Conservation (phyloP, 2,888 invertebrate genomes). For the Litoditis marina region DNA sequence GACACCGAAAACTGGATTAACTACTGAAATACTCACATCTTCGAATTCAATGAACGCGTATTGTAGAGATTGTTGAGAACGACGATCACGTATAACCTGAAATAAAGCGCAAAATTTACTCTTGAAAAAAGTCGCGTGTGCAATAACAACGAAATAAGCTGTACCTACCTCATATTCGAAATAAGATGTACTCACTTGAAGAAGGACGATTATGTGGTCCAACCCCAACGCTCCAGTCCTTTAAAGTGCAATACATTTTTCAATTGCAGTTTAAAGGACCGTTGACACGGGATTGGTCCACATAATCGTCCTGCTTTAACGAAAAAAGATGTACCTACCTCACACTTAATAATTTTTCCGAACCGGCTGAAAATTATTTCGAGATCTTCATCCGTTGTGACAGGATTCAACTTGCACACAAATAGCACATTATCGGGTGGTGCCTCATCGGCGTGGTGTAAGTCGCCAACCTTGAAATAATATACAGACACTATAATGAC, state of each 20-base stretch:
- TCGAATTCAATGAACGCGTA: constrained; percentile 98
- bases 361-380: constrained; percentile 90
- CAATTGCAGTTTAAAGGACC: no score
- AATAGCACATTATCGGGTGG: constrained; percentile 98
- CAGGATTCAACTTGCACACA: constrained; percentile 96
- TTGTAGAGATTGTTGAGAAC: constrained; percentile 88
- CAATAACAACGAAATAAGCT: background rate
- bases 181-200: no score
- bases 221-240: no score
- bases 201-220: no score
- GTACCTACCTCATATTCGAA: no score
- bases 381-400: constrained; percentile 84
- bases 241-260: no score
- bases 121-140: background rate
- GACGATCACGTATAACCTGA: constrained; percentile 77
- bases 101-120: background rate
- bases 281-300: no score
- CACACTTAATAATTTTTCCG: constrained; percentile 71
- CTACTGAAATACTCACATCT: constrained; percentile 67
- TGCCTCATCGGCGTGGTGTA: constrained; percentile 92
- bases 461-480: constrained; percentile 74
- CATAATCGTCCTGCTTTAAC: no score
- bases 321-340: constrained; percentile 33
- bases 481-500: background rate
- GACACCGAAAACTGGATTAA: no score